Conservation (phyloP, 2,888 invertebrate genomes). For the Spicauda simplicius region DNA sequence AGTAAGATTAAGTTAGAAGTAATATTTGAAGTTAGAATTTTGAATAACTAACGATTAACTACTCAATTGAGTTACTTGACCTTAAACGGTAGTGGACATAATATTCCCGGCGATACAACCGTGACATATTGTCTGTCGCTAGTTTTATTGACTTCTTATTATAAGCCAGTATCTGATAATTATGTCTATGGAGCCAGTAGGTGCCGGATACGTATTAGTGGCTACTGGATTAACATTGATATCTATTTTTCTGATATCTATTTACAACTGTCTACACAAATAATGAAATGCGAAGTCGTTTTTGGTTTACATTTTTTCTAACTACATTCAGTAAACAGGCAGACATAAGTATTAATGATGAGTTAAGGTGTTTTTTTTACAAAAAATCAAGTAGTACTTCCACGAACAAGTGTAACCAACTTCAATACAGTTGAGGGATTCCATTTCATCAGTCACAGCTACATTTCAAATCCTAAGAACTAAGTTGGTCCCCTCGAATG, state of each 20-base stretch:
- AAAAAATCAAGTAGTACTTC: no score
- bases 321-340: no score
- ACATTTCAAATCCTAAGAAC: no score
- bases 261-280: not conserved
- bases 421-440: not conserved
- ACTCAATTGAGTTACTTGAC: not conserved
- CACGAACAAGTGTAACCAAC: not conserved
- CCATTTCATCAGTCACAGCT: not conserved
- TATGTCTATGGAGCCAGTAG: constrained; percentile 50
- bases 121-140: constrained; percentile 68
- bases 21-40: no score
- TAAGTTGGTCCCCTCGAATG: no score
- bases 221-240: not conserved
- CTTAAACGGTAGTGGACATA: not conserved
- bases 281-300: not conserved
- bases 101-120: constrained; percentile 49
- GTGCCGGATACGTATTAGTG: constrained; percentile 56
- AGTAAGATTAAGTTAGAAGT: no score
- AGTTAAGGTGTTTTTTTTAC: no score
- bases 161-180: constrained; percentile 53
- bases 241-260: not conserved
- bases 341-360: no score
- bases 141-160: constrained; percentile 70
- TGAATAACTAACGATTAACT: no score
- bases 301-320: no score